A percentile compares a stretch with the other conserved stretches of the same genome.
phyloP scores from a whole-genome alignment of 2,113 vertebrate species.

The Pollachius pollachius region DNA sequence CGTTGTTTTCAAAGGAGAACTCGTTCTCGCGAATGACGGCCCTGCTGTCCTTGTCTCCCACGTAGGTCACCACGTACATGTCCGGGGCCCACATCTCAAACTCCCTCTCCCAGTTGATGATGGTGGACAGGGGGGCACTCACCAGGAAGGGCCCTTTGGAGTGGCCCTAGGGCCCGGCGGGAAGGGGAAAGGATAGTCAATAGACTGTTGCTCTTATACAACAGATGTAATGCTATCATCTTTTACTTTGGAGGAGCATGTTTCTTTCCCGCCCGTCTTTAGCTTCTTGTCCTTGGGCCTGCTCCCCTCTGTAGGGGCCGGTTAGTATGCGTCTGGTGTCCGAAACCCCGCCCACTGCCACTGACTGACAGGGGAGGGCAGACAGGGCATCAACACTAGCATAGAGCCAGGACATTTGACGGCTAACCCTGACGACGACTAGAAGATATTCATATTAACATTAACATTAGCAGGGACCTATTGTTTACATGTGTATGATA shows the following conservation, averaged over 20 bases:
- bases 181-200: neutral
- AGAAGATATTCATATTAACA: neutral
- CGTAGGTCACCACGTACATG: slow-evolving; percentile 96
- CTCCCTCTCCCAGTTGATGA: slow-evolving; percentile 98
- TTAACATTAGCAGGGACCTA: neutral
- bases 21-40: slow-evolving; percentile 96
- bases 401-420: neutral
- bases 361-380: slow-evolving; percentile 32
- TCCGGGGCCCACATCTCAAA: slow-evolving; percentile 99
- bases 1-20: slow-evolving; percentile 95
- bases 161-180: slow-evolving; percentile 78
- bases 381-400: slow-evolving; percentile 33
- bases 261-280: slow-evolving; percentile 28
- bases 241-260: neutral
- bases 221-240: no score
- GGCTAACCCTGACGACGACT: neutral
- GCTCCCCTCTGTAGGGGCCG: slow-evolving; percentile 52
- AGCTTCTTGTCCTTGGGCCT: slow-evolving; percentile 55
- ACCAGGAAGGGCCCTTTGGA: slow-evolving; percentile 98
- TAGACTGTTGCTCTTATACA: no score
- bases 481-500: neutral
- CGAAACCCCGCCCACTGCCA: slow-evolving; percentile 32
- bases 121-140: slow-evolving; percentile 94
- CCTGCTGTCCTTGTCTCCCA: slow-evolving; percentile 95
- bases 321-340: slow-evolving; percentile 53